These are phyloP conservation scores for Eupithecia subumbrata DNA, from an alignment of 2,888 invertebrate species.

Conservation along the genomic window DNA sequence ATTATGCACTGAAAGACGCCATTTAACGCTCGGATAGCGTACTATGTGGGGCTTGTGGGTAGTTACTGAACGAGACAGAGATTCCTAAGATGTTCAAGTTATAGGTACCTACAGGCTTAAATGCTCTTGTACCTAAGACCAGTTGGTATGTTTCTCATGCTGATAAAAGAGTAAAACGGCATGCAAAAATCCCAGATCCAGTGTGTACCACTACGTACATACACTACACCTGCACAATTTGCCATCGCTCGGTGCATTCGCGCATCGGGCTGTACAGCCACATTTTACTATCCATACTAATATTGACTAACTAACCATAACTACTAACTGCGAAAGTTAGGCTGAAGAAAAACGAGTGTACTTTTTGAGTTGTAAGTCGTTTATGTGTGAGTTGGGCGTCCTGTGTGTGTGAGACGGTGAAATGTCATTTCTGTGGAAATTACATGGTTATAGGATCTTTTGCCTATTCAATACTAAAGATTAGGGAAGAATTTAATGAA, in stretches of 20 bases:
- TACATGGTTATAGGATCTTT: neutral
- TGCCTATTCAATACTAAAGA: too few relatives aligned
- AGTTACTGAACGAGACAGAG: neutral
- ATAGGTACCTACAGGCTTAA: neutral
- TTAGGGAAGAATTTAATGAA: too few relatives aligned
- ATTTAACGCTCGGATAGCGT: neutral
- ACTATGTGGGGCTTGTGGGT: neutral
- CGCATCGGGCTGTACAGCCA: too few relatives aligned
- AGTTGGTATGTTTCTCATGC: neutral
- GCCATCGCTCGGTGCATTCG: too few relatives aligned
- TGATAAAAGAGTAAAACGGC: too few relatives aligned
- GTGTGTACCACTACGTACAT: too few relatives aligned
- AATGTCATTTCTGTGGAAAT: neutral
- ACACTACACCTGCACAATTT: too few relatives aligned
- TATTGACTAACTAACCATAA: too few relatives aligned
- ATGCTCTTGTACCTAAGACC: neutral
- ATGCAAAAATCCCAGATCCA: too few relatives aligned
- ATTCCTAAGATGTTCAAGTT: neutral
- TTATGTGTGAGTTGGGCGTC: too few relatives aligned
- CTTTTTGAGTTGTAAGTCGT: neutral
- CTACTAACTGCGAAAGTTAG: neutral
- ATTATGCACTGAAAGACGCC: conserved; percentile 3
- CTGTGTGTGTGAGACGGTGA: neutral
- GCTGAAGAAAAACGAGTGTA: neutral
- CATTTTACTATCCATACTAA: too few relatives aligned